phyloP scores from a whole-genome alignment of 2,113 vertebrate genomes.

The Ornithorhynchus anatinus region DNA sequence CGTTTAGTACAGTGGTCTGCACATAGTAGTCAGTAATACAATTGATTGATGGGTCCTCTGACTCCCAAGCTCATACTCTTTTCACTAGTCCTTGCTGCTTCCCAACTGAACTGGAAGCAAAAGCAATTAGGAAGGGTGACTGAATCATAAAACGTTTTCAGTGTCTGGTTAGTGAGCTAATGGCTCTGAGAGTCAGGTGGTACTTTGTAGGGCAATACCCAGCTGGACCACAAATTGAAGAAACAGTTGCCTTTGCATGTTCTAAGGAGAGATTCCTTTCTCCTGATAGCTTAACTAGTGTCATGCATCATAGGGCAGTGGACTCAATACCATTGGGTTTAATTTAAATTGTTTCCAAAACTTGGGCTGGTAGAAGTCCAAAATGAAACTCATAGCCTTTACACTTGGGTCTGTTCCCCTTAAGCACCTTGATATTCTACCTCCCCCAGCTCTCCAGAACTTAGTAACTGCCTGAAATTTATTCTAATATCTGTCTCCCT shows the following conservation, averaged over 20 bases:
- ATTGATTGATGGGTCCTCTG: too few relatives aligned
- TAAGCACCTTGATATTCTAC: too few relatives aligned
- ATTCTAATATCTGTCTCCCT: too few relatives aligned
- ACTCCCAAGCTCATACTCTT: not conserved
- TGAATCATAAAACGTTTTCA: constrained; percentile 8
- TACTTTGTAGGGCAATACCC: constrained; percentile 32
- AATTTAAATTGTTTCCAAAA: not conserved
- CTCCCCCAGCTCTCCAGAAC: too few relatives aligned
- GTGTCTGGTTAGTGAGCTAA: too few relatives aligned
- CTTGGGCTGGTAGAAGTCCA: not conserved
- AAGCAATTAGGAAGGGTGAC: not conserved
- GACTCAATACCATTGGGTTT: not conserved
- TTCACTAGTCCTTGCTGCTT: not conserved
- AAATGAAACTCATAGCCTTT: not conserved
- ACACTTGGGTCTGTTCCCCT: too few relatives aligned
- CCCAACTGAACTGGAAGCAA: not conserved
- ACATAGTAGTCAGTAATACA: not conserved
- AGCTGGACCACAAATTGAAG: constrained; percentile 31
- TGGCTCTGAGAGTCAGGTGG: not conserved
- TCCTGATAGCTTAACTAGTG: not conserved
- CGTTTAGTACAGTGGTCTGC: not conserved
- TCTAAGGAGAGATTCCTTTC: not conserved
- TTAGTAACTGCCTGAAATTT: too few relatives aligned
- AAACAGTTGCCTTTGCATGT: not conserved
- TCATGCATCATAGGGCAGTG: not conserved